Base-by-base conservation (phyloP, 2,888 invertebrate genomes). In the Euproctis similis region DNA sequence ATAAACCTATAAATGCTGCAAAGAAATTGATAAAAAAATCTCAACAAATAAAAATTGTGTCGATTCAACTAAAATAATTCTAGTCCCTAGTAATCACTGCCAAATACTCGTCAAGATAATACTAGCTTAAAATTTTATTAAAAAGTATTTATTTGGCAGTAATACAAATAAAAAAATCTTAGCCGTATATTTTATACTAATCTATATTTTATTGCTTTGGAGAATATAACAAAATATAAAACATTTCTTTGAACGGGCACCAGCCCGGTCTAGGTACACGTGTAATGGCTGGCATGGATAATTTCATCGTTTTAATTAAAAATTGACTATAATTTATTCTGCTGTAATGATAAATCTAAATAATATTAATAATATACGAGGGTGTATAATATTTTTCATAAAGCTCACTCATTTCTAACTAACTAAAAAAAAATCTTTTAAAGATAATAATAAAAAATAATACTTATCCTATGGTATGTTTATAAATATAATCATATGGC, bases 381-480 rank as follows among this genome's bases (percentile, higher is more conserved):
- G 59, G 50, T 67, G 62, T 67, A 68, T 64, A 64, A 63, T 70
- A 67, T 71, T 66, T 14, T 64, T 67, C 62, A 68, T 78, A 80
- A 80, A 81, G 81, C 81, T 82, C 81, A 81, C 82, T 80, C 81
- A 60, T 76, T 77, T 64, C 68, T 78, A 78, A 66, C 73, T 78
- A 78, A 62, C 72, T 74, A 80, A 60, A n/a, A n/a, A n/a, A n/a
- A 72, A 76, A 76, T 80, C 78, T 77, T 81, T 73, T 62, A 68
- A 80, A 80, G 77, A 78, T 77, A 78, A 75, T 69, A 71, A 77
- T n/a, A n/a, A n/a, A n/a, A n/a, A n/a, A n/a, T 68, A 73, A 74
- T 70, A 69, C 80, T 81, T 80, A 82, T 49, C 73, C 81, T 84
- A 84, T 84, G 84, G 84, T 84, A 84, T 82, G 81, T 82, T 74